These are phyloP conservation scores for Cossypha dichroa DNA, from an alignment of 2,797 vertebrate genomes.

Conservation along the genomic window DNA sequence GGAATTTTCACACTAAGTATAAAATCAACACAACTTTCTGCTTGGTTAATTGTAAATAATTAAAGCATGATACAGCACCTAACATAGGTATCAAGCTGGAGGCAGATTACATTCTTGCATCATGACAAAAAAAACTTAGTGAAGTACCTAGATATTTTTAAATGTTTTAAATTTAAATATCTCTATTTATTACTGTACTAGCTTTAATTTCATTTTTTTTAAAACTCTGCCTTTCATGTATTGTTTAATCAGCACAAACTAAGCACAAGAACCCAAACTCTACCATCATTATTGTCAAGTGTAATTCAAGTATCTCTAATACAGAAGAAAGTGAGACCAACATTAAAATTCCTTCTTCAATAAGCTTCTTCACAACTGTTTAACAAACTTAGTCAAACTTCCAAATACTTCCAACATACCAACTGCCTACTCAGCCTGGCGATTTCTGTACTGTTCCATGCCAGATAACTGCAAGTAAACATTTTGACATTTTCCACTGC, in stretches of 20 bases:
- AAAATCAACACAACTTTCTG: not conserved
- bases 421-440: not conserved
- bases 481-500: conserved; percentile 17
- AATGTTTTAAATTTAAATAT: not conserved
- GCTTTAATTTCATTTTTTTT: not conserved
- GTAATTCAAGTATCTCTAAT: not conserved
- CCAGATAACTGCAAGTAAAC: not conserved
- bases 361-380: not conserved
- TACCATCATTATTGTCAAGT: not conserved
- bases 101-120: not conserved
- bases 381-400: not conserved
- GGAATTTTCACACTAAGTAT: not conserved
- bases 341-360: not conserved
- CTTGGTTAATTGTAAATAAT: not conserved
- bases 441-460: not conserved
- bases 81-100: not conserved
- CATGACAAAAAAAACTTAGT: not conserved
- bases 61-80: not conserved
- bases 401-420: not conserved
- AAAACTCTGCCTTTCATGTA: not conserved
- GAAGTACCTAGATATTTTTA: not conserved
- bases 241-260: not conserved
- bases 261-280: not conserved
- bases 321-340: not conserved
- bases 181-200: not conserved